A percentile compares a stretch with the other conserved stretches of the same genome.
Evolutionary conservation across 1,140 invertebrate species (phyloP).

Genomic region (Gryon sp.): DNA sequence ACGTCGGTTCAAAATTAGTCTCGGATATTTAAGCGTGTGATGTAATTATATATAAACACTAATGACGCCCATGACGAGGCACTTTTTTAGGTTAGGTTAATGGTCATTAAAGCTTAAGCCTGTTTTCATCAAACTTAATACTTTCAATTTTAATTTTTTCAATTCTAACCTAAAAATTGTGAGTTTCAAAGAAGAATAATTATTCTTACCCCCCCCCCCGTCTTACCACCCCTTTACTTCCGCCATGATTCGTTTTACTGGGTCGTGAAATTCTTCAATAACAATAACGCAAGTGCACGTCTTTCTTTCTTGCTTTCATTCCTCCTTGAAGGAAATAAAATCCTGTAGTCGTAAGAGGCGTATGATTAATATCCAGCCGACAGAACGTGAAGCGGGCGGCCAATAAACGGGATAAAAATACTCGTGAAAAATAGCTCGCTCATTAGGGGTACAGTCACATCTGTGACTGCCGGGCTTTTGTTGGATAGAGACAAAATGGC

Average conservation of each 20-base stretch:
- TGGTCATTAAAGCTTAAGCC: no score
- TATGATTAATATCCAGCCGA: slow-evolving; percentile 80
- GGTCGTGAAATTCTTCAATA: slow-evolving; percentile 61
- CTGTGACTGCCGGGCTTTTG: slow-evolving; percentile 74
- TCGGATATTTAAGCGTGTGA: slow-evolving; percentile 7
- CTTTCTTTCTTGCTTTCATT: slow-evolving; percentile 65
- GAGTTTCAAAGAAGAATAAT: no score
- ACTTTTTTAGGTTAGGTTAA: no score
- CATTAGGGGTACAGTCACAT: slow-evolving; percentile 80
- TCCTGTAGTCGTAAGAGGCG: slow-evolving; percentile 73
- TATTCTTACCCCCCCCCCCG: no score
- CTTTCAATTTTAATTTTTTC: no score
- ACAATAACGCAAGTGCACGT: slow-evolving; percentile 67
- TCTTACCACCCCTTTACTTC: no score
- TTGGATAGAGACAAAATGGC: slow-evolving; percentile 47
- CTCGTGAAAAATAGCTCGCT: slow-evolving; percentile 80
- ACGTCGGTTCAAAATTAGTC: slow-evolving; percentile 10
- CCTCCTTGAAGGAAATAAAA: slow-evolving; percentile 77
- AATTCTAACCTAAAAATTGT: no score
- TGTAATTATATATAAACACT: slow-evolving; percentile 28
- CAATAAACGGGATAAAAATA: slow-evolving; percentile 81
- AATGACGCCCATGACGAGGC: neutral
- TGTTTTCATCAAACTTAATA: no score
- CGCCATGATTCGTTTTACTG: neutral
- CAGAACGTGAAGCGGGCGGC: slow-evolving; percentile 79